Evolutionary conservation across 2,888 invertebrate species (phyloP), one percentile per base, ranked within the genome.

Genomic region (Meiosimyza platycephala): DNA sequence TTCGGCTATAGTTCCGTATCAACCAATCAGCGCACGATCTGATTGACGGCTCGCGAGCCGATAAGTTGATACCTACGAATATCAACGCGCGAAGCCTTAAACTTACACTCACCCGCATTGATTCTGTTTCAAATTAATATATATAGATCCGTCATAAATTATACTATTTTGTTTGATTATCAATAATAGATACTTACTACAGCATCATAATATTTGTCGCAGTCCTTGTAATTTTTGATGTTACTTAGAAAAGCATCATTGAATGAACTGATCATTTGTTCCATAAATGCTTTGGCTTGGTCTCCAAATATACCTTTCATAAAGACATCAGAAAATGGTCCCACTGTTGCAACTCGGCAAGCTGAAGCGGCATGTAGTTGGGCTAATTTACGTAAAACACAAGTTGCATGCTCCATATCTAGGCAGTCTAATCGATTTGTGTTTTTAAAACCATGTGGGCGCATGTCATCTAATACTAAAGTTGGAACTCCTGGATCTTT

Each of bases 341-440:
- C 85, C 57, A 78, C 68, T 0, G 74, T 57, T 11, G 73, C 80
- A 12, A 74, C 78, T 12, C 79, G 77, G 16, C 76, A 76, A 6
- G 84, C 86, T 0, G 82, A 79, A 0, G 80, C 85, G 0, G 86
- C 87, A 79, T 86, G 86, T 71, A 82, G 86, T 72, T 86, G 80
- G 3, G 87, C 85, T 69, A 86, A 59, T 71, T 84, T 85, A 28
- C 75, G 74, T 0, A 86, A 77, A 0, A 80, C 83, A 6, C 80
- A 59, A 62, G 84, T 75, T 12, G 84, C 77, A 18, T 85, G 85
- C 9, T 80, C 79, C 67, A 84, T 54, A 57, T 85, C 78, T 1
- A 87, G 75, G 22, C 87, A 80, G 1, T 80, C 80, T 12, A 80
- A 73, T 0, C 86, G 83, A 79, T 85, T 83, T 0, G 77, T 74